These are phyloP conservation scores for Ditylenchus dipsaci DNA, from an alignment of 1,140 invertebrate species.

Conservation along the genomic window DNA sequence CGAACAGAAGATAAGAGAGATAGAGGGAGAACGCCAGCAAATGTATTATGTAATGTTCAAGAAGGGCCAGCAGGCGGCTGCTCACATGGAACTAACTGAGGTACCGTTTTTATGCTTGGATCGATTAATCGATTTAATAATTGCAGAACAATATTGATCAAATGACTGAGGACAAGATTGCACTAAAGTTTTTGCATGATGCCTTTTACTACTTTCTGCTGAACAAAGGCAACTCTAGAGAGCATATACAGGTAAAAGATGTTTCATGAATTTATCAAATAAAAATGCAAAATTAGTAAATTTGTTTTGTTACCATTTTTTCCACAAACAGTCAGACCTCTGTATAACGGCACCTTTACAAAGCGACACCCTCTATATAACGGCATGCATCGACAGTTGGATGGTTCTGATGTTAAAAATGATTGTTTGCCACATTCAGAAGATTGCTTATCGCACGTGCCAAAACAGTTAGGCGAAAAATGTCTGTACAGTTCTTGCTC, in stretches of 20 bases:
- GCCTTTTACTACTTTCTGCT: slow-evolving; percentile 57
- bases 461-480: too few relatives aligned
- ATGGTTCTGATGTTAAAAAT: too few relatives aligned
- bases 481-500: too few relatives aligned
- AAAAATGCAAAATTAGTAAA: neutral
- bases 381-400: neutral
- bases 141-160: slow-evolving; percentile 45
- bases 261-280: neutral
- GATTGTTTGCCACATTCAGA: too few relatives aligned
- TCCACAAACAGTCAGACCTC: too few relatives aligned
- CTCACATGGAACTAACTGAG: slow-evolving; percentile 4
- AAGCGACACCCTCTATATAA: too few relatives aligned
- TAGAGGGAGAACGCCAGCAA: slow-evolving; percentile 52
- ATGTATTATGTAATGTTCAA: slow-evolving; percentile 58
- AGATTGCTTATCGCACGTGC: too few relatives aligned
- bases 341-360: too few relatives aligned
- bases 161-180: slow-evolving; percentile 52
- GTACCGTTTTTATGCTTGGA: neutral
- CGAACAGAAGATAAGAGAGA: slow-evolving; percentile 53
- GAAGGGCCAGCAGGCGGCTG: slow-evolving; percentile 55
- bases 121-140: neutral
- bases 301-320: too few relatives aligned
- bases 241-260: slow-evolving; percentile 48
- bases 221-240: slow-evolving; percentile 50
- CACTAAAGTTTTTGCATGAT: slow-evolving; percentile 54